Base-by-base conservation (phyloP, 2,797 vertebrate species). In the Helarctos malayanus region DNA sequence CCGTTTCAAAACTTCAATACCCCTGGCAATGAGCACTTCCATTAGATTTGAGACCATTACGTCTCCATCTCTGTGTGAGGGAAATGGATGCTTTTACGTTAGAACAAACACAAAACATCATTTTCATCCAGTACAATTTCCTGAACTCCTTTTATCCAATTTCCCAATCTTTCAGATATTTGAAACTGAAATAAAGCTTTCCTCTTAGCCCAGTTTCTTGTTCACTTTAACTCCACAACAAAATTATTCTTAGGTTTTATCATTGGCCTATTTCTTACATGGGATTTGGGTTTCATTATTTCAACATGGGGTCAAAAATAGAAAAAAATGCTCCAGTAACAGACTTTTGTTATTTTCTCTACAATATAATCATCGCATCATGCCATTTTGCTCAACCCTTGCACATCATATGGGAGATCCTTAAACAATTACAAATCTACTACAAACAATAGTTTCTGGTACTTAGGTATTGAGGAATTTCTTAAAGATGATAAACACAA, bases 61-160 rank as follows among this genome's bases (percentile, higher is more conserved):
- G 0, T 68, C 69, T 10, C 81, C 78, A 21, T 93, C 83, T 91
- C 82, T 92, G 32, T 61, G 47, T 73, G 59, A 83, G 45, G 21
- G 52, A 97, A 95, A 97, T 45, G 86, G 95, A 92, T 89, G 93
- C 82, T 97, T 96, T 97, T 87, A 86, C 14, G 0, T 57, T 29
- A 52, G 91, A 95, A 95, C 73, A 93, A 97, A 94, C 88, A 96
- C 80, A 93, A 96, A 97, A 94, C 68, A 94, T 89, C 85, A 81
- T 91, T 97, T 94, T 96, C 86, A 94, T 92, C 65, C 68, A 79
- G 54, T 56, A 69, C 69, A 93, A 96, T 96, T 95, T 97, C 96
- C 92, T 97, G 95, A 96, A 91, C 82, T 95, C 87, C 73, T 97
- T 95, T 95, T 89, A 97, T 95, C 95, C 84, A 97, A 92, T 98